phyloP scores from a whole-genome alignment of 2,113 vertebrate species.

The Loxodonta africana region DNA sequence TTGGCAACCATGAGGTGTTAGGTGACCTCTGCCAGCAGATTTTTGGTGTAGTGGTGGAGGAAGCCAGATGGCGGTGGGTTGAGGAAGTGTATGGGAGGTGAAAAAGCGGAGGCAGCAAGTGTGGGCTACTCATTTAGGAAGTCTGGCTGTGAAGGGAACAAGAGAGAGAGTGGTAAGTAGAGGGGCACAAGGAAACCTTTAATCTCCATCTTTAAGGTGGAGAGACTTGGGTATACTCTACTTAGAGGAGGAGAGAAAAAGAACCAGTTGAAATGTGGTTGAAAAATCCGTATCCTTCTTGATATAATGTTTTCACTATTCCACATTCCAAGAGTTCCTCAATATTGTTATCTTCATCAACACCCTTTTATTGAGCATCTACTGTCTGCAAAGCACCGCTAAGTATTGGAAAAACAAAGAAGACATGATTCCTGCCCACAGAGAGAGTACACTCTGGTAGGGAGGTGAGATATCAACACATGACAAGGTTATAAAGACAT shows the following conservation, averaged over 20 bases:
- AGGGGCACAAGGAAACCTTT: conserved; percentile 20
- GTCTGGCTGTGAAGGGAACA: conserved; percentile 54
- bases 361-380: conserved; percentile 39
- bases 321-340: conserved; percentile 9
- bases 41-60: conserved; percentile 74
- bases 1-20: conserved; percentile 70
- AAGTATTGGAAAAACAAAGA: conserved; percentile 48
- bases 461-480: background rate
- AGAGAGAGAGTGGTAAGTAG: background rate
- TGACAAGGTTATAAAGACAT: conserved; percentile 24
- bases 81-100: conserved; percentile 80
- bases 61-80: conserved; percentile 81
- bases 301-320: background rate
- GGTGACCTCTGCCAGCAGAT: conserved; percentile 81
- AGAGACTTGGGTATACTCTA: conserved; percentile 12
- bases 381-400: conserved; percentile 5
- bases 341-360: conserved; percentile 19
- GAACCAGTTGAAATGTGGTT: conserved; percentile 25
- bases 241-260: conserved; percentile 29
- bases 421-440: conserved; percentile 10
- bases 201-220: conserved; percentile 52
- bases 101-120: conserved; percentile 75
- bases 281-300: conserved; percentile 2
- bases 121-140: conserved; percentile 76
- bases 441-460: background rate